Conservation (phyloP, 64 coral and sea anemone species). For the Actinia tenebrosa region DNA sequence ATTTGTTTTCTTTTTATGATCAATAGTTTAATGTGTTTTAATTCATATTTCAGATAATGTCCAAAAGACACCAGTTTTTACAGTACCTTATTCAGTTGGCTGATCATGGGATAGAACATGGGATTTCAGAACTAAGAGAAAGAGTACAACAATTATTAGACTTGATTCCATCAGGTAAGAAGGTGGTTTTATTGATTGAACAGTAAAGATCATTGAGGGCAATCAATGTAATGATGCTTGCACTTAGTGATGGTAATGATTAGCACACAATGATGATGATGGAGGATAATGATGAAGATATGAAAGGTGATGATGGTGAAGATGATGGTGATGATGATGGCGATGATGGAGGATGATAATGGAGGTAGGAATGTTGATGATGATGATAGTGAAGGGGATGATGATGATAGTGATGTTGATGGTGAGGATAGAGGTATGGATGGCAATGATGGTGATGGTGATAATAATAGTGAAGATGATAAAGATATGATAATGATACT, state of each 20-base stretch:
- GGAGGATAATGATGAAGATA: no score
- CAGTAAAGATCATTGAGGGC: no score
- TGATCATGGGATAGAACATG: slow-evolving; percentile 76
- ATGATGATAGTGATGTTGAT: background rate
- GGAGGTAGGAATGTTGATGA: background rate
- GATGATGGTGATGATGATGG: background rate
- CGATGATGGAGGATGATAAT: no score
- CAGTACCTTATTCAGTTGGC: slow-evolving; percentile 77
- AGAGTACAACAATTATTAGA: slow-evolving; percentile 82
- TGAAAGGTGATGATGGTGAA: no score
- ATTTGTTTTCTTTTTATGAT: background rate
- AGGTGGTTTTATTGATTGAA: no score
- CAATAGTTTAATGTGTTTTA: background rate
- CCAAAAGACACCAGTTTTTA: slow-evolving; percentile 80
- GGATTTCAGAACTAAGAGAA: slow-evolving; percentile 86
- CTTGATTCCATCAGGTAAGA: slow-evolving; percentile 89
- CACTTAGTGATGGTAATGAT: no score
- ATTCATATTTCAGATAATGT: slow-evolving; percentile 64
- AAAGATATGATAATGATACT: background rate
- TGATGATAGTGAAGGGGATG: no score
- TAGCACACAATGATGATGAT: no score
- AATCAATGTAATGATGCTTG: no score
- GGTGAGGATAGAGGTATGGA: background rate
- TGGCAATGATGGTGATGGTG: background rate
- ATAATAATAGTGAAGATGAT: background rate